These are phyloP conservation scores for Cacatua alba DNA, from an alignment of 2,113 vertebrate genomes.

Conservation along the genomic window DNA sequence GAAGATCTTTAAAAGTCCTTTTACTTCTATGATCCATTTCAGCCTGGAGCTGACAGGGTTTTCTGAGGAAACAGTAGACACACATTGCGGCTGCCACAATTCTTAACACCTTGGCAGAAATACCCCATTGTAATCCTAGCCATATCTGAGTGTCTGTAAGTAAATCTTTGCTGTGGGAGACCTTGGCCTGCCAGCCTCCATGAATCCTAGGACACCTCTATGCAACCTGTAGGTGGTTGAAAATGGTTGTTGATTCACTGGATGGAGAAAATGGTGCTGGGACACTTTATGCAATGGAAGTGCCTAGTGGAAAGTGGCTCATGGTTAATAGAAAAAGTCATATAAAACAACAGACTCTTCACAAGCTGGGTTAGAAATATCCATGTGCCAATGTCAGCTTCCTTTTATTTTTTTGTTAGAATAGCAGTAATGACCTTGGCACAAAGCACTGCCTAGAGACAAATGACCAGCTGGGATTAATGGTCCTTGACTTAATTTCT, in stretches of 20 bases:
- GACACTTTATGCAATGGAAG: background rate
- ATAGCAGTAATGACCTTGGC: slow-evolving; percentile 53
- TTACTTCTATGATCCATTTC: background rate
- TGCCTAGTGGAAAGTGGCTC: background rate
- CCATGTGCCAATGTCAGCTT: background rate
- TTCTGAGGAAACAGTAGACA: background rate
- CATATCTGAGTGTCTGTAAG: background rate
- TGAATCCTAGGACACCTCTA: background rate
- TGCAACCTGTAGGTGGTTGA: background rate
- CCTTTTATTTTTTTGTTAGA: background rate
- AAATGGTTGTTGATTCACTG: background rate
- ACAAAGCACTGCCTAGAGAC: slow-evolving; percentile 36
- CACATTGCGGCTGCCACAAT: background rate
- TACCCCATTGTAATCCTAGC: background rate
- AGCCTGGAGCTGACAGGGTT: background rate
- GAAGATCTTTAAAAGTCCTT: background rate
- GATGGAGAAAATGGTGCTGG: background rate
- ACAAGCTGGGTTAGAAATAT: slow-evolving; percentile 11
- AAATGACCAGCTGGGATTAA: slow-evolving; percentile 70
- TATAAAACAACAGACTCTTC: background rate
- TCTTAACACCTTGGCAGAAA: background rate
- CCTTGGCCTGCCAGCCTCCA: background rate
- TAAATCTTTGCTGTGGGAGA: background rate
- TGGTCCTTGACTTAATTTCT: slow-evolving; percentile 57
- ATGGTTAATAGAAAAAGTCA: background rate